phyloP scores from a whole-genome alignment of 2,888 invertebrate species.

The Sphaeridia pumilis region DNA sequence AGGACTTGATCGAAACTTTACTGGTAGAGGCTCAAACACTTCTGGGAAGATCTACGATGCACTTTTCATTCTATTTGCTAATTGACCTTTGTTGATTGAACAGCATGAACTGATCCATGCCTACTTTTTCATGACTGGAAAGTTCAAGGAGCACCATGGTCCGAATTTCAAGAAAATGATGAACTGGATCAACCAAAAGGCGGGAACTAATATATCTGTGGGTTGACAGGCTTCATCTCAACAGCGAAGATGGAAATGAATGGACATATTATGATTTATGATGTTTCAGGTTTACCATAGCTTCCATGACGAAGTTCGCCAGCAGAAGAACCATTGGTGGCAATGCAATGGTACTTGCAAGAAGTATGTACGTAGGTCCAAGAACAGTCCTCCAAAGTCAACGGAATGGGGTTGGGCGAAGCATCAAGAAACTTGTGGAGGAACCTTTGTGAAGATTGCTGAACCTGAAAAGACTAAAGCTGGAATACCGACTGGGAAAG shows the following conservation, averaged over 20 bases:
- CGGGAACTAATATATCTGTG: constrained; percentile 76
- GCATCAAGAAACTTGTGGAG: constrained; percentile 68
- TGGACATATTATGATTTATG: background rate
- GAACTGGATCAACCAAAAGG: constrained; percentile 73
- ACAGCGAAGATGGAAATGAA: background rate
- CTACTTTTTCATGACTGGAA: constrained; percentile 61
- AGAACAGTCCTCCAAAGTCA: constrained; percentile 79
- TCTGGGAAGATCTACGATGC: background rate
- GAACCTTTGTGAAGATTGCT: constrained; percentile 69
- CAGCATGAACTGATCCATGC: constrained; percentile 99
- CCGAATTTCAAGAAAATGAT: constrained; percentile 87
- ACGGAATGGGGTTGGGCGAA: constrained; percentile 71
- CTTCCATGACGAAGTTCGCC: constrained; percentile 84
- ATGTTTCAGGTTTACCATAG: constrained; percentile 65
- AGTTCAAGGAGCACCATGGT: constrained; percentile 81
- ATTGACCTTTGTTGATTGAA: background rate
- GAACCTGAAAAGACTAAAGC: no score
- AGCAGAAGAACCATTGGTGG: constrained; percentile 91
- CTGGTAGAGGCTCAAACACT: constrained; percentile 46
- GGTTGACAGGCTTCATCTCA: constrained; percentile 12
- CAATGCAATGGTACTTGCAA: constrained; percentile 84
- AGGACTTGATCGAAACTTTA: constrained; percentile 88
- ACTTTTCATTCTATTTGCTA: background rate
- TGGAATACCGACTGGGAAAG: no score
- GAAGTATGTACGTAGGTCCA: constrained; percentile 74